Evolutionary conservation across 2,888 invertebrate genomes (phyloP).

Genomic region (Sericinus montela): DNA sequence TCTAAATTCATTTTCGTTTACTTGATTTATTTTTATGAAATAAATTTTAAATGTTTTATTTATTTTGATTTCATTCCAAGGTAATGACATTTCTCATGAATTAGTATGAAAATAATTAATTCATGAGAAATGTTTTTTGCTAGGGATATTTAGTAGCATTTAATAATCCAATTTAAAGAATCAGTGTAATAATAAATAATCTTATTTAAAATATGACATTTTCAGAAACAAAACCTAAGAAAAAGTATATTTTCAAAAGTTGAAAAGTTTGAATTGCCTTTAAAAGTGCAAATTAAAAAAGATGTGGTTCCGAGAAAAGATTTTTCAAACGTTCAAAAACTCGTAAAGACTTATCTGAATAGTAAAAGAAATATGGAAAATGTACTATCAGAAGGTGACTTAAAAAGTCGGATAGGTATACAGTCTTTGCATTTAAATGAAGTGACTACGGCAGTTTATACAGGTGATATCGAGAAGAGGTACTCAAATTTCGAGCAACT

Average conservation of each 20-base stretch:
- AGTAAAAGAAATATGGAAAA: conserved; percentile 23
- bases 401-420: background rate
- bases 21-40: no score
- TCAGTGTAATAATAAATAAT: no score
- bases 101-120: no score
- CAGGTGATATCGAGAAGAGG: background rate
- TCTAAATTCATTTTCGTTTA: no score
- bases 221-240: conserved; percentile 20
- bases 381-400: background rate
- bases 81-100: no score
- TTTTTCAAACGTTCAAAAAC: conserved; percentile 39
- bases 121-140: no score
- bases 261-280: conserved; percentile 24
- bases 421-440: background rate
- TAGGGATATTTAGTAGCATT: no score
- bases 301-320: conserved; percentile 48
- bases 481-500: background rate
- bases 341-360: conserved; percentile 41
- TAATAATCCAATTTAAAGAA: no score
- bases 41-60: no score
- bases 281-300: conserved; percentile 25
- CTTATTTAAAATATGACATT: background rate
- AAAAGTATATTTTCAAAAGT: conserved; percentile 26
- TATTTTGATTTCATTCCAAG: no score
- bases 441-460: background rate